Evolutionary conservation across 2,113 vertebrate genomes (phyloP).

Genomic region (Nestor notabilis): DNA sequence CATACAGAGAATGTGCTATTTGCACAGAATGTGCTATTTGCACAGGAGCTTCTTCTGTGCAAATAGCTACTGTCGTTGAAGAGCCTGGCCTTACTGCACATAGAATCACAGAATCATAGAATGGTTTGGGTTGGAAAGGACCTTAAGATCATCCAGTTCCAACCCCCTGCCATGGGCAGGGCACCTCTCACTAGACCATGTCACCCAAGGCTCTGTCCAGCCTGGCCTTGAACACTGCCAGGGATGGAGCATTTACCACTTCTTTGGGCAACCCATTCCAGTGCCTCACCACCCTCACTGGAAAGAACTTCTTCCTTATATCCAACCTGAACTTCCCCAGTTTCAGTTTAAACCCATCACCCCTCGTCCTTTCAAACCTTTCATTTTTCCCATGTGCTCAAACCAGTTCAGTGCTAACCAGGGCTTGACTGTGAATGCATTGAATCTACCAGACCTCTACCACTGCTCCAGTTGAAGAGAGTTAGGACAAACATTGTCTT

Average conservation of each 20-base stretch:
- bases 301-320: too few species aligned
- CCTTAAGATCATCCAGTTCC: neutral
- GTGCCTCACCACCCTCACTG: too few species aligned
- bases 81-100: rapidly evolving
- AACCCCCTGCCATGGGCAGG: too few species aligned
- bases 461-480: neutral
- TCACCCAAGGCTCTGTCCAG: too few species aligned
- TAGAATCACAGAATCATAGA: neutral
- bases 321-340: too few species aligned
- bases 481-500: neutral
- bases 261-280: too few species aligned
- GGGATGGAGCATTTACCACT: too few species aligned
- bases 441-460: neutral
- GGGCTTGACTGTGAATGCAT: neutral
- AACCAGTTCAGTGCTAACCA: neutral
- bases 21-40: too few species aligned
- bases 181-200: too few species aligned
- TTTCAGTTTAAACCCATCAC: too few species aligned
- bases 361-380: neutral
- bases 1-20: too few species aligned
- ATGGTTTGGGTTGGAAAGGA: neutral
- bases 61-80: neutral
- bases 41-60: neutral
- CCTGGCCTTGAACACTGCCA: too few species aligned
- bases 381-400: neutral